These are phyloP conservation scores for Tragelaphus eurycerus DNA, from an alignment of 2,797 vertebrate genomes.

Conservation along the genomic window DNA sequence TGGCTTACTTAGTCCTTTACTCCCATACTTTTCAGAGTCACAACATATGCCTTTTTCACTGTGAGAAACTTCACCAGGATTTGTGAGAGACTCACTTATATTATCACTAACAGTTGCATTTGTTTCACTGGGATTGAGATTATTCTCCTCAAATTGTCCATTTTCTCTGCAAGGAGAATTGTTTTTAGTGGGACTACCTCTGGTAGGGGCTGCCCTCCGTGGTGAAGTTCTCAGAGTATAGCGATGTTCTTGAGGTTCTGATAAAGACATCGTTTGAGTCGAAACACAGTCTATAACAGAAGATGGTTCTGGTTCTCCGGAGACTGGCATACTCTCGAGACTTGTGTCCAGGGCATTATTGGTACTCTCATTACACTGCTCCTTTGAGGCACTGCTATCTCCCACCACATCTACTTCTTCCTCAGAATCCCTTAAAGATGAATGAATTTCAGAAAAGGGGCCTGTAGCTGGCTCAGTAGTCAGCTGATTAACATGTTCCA, in stretches of 20 bases:
- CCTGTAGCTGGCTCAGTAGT: constrained; percentile 81
- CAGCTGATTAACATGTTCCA: constrained; percentile 78
- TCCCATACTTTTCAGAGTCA: constrained; percentile 79
- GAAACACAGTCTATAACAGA: constrained; percentile 82
- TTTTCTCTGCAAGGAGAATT: constrained; percentile 92
- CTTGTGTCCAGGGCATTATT: constrained; percentile 74
- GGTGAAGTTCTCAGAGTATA: constrained; percentile 97
- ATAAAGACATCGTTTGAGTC: constrained; percentile 87
- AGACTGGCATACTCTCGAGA: constrained; percentile 84
- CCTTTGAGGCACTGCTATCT: constrained; percentile 89
- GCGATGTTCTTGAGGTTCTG: constrained; percentile 95
- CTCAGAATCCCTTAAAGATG: constrained; percentile 91
- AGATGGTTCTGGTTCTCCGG: constrained; percentile 89
- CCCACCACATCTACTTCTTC: constrained; percentile 95
- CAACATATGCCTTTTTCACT: constrained; percentile 78
- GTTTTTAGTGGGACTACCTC: constrained; percentile 89
- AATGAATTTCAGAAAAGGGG: constrained; percentile 86
- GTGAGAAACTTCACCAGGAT: constrained; percentile 78
- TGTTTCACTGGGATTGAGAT: constrained; percentile 84
- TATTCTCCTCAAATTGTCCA: constrained; percentile 89
- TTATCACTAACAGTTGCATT: constrained; percentile 79
- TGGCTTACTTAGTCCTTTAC: constrained; percentile 82
- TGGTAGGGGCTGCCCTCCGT: constrained; percentile 88
- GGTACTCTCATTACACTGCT: constrained; percentile 85
- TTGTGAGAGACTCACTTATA: constrained; percentile 80